These are phyloP conservation scores for Macrosoma leucophasiata DNA, from an alignment of 2,888 invertebrate species.

Conservation along the genomic window DNA sequence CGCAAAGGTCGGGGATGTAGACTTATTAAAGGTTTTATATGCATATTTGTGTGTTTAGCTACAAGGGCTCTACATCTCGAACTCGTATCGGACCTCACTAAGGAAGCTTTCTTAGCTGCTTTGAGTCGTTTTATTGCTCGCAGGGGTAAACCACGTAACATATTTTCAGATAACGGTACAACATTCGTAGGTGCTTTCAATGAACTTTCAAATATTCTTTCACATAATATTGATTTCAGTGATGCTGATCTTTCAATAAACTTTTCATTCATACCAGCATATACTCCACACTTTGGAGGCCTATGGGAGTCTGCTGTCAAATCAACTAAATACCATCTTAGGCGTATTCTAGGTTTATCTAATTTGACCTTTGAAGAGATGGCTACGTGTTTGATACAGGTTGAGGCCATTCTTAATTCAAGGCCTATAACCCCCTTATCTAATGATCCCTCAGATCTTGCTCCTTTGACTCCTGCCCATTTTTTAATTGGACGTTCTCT, in stretches of 20 bases:
- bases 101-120: conserved; percentile 10
- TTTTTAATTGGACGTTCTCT: too few relatives aligned
- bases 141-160: conserved; percentile 7
- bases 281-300: neutral
- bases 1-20: conserved; percentile 11
- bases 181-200: conserved; percentile 5
- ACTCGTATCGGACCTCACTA: conserved; percentile 12
- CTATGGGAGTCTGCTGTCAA: neutral
- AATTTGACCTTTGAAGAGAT: neutral
- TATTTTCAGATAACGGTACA: conserved; percentile 5
- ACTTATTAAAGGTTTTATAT: conserved; percentile 11
- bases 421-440: neutral
- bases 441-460: neutral
- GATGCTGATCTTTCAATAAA: conserved; percentile 6
- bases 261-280: neutral
- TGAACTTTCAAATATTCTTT: neutral
- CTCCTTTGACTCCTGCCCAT: conserved; percentile 1
- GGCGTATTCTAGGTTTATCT: conserved; percentile 18
- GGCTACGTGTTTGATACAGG: neutral
- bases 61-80: too few relatives aligned
- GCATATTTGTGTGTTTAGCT: conserved; percentile 21
- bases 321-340: neutral
- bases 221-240: conserved; percentile 5
- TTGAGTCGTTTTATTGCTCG: conserved; percentile 10
- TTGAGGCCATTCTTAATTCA: neutral